phyloP scores from a whole-genome alignment of 1,140 invertebrate species.

The Nylanderia fulva region DNA sequence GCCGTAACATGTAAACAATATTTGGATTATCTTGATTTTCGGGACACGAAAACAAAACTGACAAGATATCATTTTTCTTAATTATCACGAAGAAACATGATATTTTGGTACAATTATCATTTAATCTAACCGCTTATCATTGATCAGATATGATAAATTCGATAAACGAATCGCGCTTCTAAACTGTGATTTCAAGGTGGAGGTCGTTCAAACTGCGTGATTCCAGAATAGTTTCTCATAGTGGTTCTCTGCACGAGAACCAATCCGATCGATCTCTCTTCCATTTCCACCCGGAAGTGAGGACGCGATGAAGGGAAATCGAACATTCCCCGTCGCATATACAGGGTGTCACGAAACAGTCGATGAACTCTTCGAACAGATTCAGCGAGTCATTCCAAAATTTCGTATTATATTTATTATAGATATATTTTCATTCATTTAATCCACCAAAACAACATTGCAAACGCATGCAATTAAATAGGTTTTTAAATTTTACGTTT shows the following conservation, averaged over 20 bases:
- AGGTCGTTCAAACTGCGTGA: slow-evolving; percentile 58
- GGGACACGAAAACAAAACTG: slow-evolving; percentile 21
- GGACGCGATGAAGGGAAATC: slow-evolving; percentile 74
- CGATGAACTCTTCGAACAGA: background rate
- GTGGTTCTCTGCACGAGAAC: slow-evolving; percentile 54
- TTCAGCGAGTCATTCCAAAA: background rate
- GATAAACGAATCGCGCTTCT: slow-evolving; percentile 22
- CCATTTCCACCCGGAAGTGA: slow-evolving; percentile 76
- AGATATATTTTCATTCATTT: background rate
- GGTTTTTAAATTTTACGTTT: background rate
- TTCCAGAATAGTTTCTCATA: slow-evolving; percentile 64
- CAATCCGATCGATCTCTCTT: slow-evolving; percentile 74
- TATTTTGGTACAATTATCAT: slow-evolving; percentile 47
- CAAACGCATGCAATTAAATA: background rate
- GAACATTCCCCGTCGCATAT: slow-evolving; percentile 63
- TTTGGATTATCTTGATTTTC: slow-evolving; percentile 19
- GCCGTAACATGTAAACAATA: slow-evolving; percentile 13
- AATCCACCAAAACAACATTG: background rate
- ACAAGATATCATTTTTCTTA: slow-evolving; percentile 23
- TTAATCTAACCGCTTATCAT: slow-evolving; percentile 63
- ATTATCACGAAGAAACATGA: background rate
- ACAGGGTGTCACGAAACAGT: background rate
- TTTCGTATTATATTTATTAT: background rate
- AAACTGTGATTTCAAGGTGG: slow-evolving; percentile 70
- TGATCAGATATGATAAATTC: slow-evolving; percentile 33